phyloP scores from a whole-genome alignment of 2,797 vertebrate genomes.

The Megaceryle alcyon region DNA sequence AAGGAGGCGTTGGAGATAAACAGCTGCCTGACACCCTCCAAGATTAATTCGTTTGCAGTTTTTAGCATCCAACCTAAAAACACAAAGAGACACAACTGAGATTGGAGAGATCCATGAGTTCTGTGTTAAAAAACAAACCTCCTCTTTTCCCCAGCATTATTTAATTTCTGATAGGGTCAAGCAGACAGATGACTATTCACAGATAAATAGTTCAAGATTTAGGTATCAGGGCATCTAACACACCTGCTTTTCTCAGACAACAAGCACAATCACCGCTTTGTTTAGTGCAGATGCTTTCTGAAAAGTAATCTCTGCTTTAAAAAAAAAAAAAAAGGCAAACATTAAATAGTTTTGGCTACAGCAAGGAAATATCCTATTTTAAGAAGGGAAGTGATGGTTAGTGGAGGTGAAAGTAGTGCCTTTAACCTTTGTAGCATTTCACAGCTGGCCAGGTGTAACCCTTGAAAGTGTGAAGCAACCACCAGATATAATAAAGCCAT shows the following conservation, averaged over 20 bases:
- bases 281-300: background rate
- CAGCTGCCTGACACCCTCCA: slow-evolving; percentile 90
- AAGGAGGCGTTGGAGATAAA: slow-evolving; percentile 93
- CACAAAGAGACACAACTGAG: background rate
- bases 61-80: slow-evolving; percentile 87
- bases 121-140: background rate
- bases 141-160: fast-evolving
- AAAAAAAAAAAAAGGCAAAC: background rate
- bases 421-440: background rate
- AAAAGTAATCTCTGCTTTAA: background rate
- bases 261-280: background rate
- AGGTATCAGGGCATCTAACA: background rate
- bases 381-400: background rate
- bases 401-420: background rate
- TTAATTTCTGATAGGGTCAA: background rate
- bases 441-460: background rate
- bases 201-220: background rate
- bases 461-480: background rate
- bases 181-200: fast-evolving
- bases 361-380: background rate
- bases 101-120: fast-evolving
- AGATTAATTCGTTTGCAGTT: slow-evolving; percentile 95
- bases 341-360: background rate
- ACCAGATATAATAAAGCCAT: background rate
- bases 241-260: background rate